A percentile compares a stretch with the other conserved stretches of the same genome.
Conservation (phyloP, 2,888 invertebrate genomes). For the Ecdyonurus torrentis region DNA sequence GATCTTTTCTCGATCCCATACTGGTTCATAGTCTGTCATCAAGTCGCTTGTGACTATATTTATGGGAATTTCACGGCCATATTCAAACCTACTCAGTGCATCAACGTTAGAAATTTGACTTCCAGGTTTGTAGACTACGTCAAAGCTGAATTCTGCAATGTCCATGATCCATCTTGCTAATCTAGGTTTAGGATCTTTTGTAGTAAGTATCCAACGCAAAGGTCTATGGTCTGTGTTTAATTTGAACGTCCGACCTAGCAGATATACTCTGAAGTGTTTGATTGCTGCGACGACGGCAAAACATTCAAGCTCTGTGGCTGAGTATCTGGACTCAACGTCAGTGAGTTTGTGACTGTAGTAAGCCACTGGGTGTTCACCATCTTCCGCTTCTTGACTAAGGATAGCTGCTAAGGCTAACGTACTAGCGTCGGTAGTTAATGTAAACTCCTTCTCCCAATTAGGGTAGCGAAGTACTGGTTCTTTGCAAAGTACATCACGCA, state of each 20-base stretch:
- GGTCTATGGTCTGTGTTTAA: neutral
- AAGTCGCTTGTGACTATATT: neutral
- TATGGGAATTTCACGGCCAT: too few species aligned
- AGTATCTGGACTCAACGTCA: neutral
- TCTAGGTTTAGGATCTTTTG: neutral
- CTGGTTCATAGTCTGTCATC: neutral
- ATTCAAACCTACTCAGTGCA: neutral
- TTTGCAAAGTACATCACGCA: neutral
- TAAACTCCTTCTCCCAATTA: conserved; percentile 1
- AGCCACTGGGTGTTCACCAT: conserved; percentile 1
- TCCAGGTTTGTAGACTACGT: conserved; percentile 1
- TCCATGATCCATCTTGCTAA: conserved; percentile 5
- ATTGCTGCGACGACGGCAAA: neutral
- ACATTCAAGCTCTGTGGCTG: neutral
- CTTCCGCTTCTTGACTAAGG: conserved; percentile 2
- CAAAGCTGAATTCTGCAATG: conserved; percentile 2
- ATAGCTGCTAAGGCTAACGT: neutral
- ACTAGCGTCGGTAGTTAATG: neutral
- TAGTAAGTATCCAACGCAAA: neutral
- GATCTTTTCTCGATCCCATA: conserved; percentile 3
- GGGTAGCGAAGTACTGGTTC: conserved; percentile 4
- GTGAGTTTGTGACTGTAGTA: neutral
- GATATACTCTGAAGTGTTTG: neutral
- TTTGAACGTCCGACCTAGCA: too few species aligned
- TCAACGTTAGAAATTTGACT: neutral